These are phyloP conservation scores for Erithacus rubecula DNA, from an alignment of 2,797 vertebrate genomes.

Conservation along the genomic window DNA sequence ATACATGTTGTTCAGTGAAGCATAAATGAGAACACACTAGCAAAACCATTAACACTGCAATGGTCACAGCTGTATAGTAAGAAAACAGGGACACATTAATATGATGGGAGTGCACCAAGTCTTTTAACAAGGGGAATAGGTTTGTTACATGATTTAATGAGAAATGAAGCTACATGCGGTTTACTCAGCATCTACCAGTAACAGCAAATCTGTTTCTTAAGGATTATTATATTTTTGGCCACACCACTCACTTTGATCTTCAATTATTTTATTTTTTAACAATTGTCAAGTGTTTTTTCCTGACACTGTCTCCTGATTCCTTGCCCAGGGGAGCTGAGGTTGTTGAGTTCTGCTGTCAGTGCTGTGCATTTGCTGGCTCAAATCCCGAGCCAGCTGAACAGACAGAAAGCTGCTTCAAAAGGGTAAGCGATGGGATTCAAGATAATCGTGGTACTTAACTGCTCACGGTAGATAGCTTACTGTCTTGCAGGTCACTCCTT, in stretches of 20 bases:
- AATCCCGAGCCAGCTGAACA: background rate
- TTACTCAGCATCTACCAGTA: background rate
- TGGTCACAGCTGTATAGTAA: background rate
- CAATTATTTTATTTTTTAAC: background rate
- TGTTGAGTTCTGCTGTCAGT: background rate
- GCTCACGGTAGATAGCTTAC: background rate
- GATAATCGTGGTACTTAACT: slow-evolving; percentile 23
- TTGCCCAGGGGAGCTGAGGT: background rate
- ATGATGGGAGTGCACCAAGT: background rate
- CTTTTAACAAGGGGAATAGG: background rate
- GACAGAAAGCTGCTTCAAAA: background rate
- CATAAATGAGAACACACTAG: background rate
- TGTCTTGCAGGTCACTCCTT: slow-evolving; percentile 9
- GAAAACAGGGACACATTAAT: background rate
- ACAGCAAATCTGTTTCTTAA: background rate
- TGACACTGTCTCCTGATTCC: background rate
- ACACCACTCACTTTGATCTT: background rate
- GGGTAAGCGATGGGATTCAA: background rate
- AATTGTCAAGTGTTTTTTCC: background rate
- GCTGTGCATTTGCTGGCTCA: background rate
- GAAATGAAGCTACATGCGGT: background rate
- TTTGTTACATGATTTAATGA: background rate
- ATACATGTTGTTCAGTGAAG: background rate
- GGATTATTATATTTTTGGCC: background rate
- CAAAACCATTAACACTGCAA: background rate